Conservation (phyloP, 2,797 vertebrate genomes). For the Ctenopoma multispine region DNA sequence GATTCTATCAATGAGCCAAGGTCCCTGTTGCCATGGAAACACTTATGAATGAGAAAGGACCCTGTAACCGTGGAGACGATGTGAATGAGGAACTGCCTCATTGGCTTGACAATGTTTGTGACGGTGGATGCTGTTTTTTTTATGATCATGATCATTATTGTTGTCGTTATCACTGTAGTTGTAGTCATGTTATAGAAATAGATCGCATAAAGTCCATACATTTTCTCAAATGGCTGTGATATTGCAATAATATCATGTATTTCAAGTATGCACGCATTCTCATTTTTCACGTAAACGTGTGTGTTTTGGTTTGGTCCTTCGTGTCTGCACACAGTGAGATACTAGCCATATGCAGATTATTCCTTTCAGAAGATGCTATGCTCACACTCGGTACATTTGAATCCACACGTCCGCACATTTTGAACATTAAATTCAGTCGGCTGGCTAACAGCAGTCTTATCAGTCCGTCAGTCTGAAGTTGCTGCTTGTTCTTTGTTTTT, state of each 20-base stretch:
- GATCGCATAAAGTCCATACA: too few relatives aligned
- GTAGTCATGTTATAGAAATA: not conserved
- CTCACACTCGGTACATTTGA: not conserved
- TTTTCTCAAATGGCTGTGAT: not conserved
- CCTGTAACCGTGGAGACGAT: slow-evolving; percentile 89
- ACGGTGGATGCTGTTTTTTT: slow-evolving; percentile 58
- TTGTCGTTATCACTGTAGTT: not conserved
- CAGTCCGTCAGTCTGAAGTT: not conserved
- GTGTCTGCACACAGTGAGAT: too few relatives aligned
- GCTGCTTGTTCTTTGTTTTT: not conserved
- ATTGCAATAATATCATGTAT: too few relatives aligned
- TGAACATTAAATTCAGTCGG: not conserved
- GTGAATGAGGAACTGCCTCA: slow-evolving; percentile 89
- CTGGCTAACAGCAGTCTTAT: slow-evolving; percentile 29
- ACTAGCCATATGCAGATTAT: not conserved
- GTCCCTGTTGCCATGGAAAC: slow-evolving; percentile 89
- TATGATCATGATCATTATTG: not conserved
- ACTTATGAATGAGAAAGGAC: slow-evolving; percentile 91
- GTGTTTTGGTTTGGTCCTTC: too few relatives aligned
- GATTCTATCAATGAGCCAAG: slow-evolving; percentile 92
- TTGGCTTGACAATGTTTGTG: slow-evolving; percentile 83
- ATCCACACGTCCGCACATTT: slow-evolving; percentile 3
- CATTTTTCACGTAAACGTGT: too few relatives aligned
- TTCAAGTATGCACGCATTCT: too few relatives aligned
- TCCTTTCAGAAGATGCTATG: not conserved